These are phyloP conservation scores for Ischnura elegans DNA, from an alignment of 2,888 invertebrate genomes.

Conservation along the genomic window DNA sequence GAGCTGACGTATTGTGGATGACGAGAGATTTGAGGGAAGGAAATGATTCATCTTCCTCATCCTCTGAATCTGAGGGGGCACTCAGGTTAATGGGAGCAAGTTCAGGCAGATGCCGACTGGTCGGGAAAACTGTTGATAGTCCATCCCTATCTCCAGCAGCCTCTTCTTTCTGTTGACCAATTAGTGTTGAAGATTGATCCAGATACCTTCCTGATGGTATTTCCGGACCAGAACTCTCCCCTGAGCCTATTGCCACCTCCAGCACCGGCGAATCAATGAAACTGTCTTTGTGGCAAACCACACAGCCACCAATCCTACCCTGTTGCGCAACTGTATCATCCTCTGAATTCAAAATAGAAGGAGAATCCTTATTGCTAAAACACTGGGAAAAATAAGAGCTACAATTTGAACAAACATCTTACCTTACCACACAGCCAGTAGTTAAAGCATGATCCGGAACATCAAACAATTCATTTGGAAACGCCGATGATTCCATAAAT, in stretches of 20 bases:
- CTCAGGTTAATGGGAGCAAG: too few species aligned
- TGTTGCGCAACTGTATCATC: background rate
- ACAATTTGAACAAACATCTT: slow-evolving; percentile 69
- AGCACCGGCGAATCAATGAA: background rate
- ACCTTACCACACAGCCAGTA: slow-evolving; percentile 69
- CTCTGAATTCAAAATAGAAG: background rate
- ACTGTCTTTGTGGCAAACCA: background rate
- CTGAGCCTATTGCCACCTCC: background rate
- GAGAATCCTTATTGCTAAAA: background rate
- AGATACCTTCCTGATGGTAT: background rate
- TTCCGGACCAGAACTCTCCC: background rate
- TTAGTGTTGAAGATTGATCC: too few species aligned
- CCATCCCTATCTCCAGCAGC: background rate
- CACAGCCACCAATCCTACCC: background rate
- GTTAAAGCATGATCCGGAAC: slow-evolving; percentile 40
- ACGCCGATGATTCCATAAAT: slow-evolving; percentile 57
- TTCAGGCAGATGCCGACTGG: background rate
- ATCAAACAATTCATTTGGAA: slow-evolving; percentile 47
- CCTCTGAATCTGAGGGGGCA: background rate
- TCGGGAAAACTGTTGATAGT: background rate
- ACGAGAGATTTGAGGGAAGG: slow-evolving; percentile 40
- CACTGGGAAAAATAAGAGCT: slow-evolving; percentile 32
- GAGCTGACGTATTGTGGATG: background rate
- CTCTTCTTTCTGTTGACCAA: too few species aligned
- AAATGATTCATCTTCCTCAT: slow-evolving; percentile 36